phyloP scores from a whole-genome alignment of 2,888 invertebrate species.

The Drosophila antonietae region DNA sequence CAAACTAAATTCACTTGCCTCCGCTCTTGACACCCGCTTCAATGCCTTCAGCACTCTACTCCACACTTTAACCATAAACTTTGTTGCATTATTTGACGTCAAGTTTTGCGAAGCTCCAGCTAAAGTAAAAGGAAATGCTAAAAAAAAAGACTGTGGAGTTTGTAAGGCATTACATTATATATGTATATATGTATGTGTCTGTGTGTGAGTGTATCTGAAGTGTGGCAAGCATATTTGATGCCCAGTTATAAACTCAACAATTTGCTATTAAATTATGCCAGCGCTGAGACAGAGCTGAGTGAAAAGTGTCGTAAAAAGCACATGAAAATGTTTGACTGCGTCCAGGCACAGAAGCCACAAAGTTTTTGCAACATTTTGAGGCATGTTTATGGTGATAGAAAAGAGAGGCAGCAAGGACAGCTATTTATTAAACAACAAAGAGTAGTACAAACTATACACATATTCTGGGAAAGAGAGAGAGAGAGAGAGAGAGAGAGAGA shows the following conservation, averaged over 20 bases:
- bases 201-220: constrained; percentile 27
- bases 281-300: constrained; percentile 39
- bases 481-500: no score
- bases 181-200: constrained; percentile 34
- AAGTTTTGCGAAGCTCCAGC: constrained; percentile 41
- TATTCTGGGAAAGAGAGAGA: no score
- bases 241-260: constrained; percentile 67
- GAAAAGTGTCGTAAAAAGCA: constrained; percentile 70
- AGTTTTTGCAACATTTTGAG: constrained; percentile 64
- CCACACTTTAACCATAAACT: constrained; percentile 43
- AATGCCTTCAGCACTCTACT: not conserved
- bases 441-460: not conserved
- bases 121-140: constrained; percentile 19
- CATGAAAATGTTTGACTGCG: constrained; percentile 58
- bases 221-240: constrained; percentile 57
- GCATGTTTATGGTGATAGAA: constrained; percentile 60
- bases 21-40: not conserved
- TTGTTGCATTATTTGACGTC: constrained; percentile 63
- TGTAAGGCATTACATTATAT: constrained; percentile 3
- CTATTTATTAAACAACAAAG: constrained; percentile 60
- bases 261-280: constrained; percentile 73
- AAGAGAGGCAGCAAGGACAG: constrained; percentile 6
- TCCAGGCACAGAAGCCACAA: constrained; percentile 33
- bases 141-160: constrained; percentile 18
- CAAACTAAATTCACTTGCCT: not conserved